Percentiles rank a stretch among this genome's conserved stretches.
Conservation (phyloP, 2,888 invertebrate genomes). For the Eumerus sabulonum region DNA sequence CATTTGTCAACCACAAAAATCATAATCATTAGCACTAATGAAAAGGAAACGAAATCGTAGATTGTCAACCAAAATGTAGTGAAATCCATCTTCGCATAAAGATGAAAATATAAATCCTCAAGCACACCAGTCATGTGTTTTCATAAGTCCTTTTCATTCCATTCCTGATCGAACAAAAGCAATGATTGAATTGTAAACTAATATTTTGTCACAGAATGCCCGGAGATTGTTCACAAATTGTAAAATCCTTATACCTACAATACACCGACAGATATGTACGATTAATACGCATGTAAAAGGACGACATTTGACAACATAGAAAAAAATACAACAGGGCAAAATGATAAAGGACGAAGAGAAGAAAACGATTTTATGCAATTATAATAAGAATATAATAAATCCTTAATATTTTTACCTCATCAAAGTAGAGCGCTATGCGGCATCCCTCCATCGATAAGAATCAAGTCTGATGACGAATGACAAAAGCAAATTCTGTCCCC, state of each 20-base stretch:
- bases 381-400: conserved; percentile 79
- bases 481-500: conserved; percentile 39
- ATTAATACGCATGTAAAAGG: too few relatives aligned
- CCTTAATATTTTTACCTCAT: conserved; percentile 78
- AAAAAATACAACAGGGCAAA: too few relatives aligned
- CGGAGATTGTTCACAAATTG: not conserved
- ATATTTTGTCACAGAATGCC: conserved; percentile 73
- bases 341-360: too few relatives aligned
- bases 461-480: conserved; percentile 56
- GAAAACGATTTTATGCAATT: conserved; percentile 73
- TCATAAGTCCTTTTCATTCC: conserved; percentile 30
- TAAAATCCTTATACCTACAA: conserved; percentile 22
- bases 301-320: too few relatives aligned
- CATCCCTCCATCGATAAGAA: conserved; percentile 57
- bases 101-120: conserved; percentile 6
- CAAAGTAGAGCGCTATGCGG: conserved; percentile 74
- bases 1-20: conserved; percentile 67
- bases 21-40: conserved; percentile 62
- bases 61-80: conserved; percentile 23
- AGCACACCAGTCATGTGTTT: conserved; percentile 34
- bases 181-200: conserved; percentile 79
- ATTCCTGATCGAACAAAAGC: conserved; percentile 71
- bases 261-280: not conserved
- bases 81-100: conserved; percentile 22
- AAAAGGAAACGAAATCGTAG: conserved; percentile 45